Base-by-base conservation (phyloP, 1,140 invertebrate genomes). In the Teleopsis dalmanni region DNA sequence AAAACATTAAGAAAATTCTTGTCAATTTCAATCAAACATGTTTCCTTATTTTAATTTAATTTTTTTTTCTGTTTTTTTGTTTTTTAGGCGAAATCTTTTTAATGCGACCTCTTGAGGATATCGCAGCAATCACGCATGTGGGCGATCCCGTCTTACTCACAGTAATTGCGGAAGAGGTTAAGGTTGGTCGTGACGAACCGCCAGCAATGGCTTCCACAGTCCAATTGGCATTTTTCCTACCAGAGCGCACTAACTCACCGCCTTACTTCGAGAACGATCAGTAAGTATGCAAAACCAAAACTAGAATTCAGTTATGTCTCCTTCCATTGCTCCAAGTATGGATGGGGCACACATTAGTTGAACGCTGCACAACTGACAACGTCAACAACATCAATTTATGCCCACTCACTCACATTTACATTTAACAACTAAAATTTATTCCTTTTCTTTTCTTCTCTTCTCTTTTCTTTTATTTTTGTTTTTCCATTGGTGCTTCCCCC, bases 81-180 rank as follows among this genome's bases (percentile, higher is more conserved):
- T 52, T 57, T 57, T 11, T 70, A 87, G 87, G 87, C 59, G 83
- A 87, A 72, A 80, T 91, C 46, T 80, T 76, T 44, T 71, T 91
- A 23, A 78, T 81, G 27, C 77, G 80, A 47, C 81, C 87, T 3
- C 65, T 91, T 22, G 79, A 84, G 50, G 85, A 91, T 54, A 78
- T 92, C 52, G 79, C 81, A 27, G 78, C 83, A 46, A 86, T 89
- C 55, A 83, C 83, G 18, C 81, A 85, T 57, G 77, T 81, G 13
- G 82, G 84, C 33, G 80, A 87, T 47, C 88, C 88, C 10, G 82
- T 92, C 35, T 74, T 89, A 27, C 74, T 92, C 29, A 88, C 82
- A 4, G 81, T 92, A 18, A 80, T 90, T 21, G 90, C 89, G 11
- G 87, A 91, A 65, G 89, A 92, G 72, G 81, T 91, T 73, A 70